Evolutionary conservation across 2,797 vertebrate species (phyloP), one percentile per base, ranked within the genome.

Genomic region (Darevskia mixta): DNA sequence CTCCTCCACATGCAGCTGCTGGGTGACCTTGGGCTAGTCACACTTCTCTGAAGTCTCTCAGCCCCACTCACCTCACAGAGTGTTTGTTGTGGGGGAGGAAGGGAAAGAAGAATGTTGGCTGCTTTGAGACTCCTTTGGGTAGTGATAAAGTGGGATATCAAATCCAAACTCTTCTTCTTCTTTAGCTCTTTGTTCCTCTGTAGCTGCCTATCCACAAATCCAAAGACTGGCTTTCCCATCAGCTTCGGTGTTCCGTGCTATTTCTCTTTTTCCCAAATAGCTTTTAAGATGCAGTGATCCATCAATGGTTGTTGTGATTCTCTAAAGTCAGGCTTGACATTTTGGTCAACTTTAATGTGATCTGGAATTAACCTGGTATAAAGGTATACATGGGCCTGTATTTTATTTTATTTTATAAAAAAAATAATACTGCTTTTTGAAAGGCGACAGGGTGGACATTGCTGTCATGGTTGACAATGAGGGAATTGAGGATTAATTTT

Each of bases 231-330:
- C 89, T 88, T 92, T 90, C 55, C 23, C 0, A 7, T 4, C 0
- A 4, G 67, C 29, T 18, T 66, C 32, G 67, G 35, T 20, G 55
- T 86, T 2, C 64, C 29, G 5, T 61, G 71, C 64, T 38, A 82
- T 73, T 83, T 29, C 43, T 85, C 6, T 43, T 1, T 86, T 89
- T 89, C 67, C 83, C 82, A 88, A 84, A 89, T 94, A 85, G 69
- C 82, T 86, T 64, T 20, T 41, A 67, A 32, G 86, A 35, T 49
- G 88, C 23, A 89, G 76, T 89, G 90, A 94, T 87, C 84, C 0
- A 1, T 64, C 76, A 71, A 10, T 15, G 45, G 43, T 7, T 73
- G 73, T 76, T 25, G 18, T 2, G 83, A 80, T 3, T 0, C 55
- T 15, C 25, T n/a, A 69, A 38, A 2, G 10, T 23, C 13, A 67